These are phyloP conservation scores for Stenichneumon culpator DNA, from an alignment of 2,888 invertebrate genomes.

Conservation along the genomic window DNA sequence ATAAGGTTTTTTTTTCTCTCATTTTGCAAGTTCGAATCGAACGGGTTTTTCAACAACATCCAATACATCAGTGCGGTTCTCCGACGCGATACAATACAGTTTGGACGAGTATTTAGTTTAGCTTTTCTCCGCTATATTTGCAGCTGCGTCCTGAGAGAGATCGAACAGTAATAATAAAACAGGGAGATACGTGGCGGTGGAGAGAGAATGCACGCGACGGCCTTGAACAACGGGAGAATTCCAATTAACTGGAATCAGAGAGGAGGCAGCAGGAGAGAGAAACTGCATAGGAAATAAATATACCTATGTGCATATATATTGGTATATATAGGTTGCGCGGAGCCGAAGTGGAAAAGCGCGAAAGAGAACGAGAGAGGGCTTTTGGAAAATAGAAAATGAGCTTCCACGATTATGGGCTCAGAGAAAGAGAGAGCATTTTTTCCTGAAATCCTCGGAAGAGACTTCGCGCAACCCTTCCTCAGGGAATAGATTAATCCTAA, in stretches of 20 bases:
- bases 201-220: slow-evolving; percentile 33
- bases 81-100: too few species aligned
- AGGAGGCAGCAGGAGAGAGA: slow-evolving; percentile 19
- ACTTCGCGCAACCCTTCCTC: background rate
- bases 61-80: too few species aligned
- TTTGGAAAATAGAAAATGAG: slow-evolving; percentile 33
- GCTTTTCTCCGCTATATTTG: background rate
- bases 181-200: slow-evolving; percentile 37
- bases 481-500: slow-evolving; percentile 16
- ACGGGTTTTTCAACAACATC: too few species aligned
- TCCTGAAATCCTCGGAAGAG: background rate
- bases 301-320: background rate
- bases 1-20: background rate
- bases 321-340: background rate
- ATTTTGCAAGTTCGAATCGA: background rate
- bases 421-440: slow-evolving; percentile 4
- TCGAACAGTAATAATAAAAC: slow-evolving; percentile 35
- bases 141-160: slow-evolving; percentile 7
- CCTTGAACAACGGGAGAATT: slow-evolving; percentile 46
- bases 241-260: slow-evolving; percentile 50
- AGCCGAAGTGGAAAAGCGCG: slow-evolving; percentile 11
- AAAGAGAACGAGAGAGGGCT: background rate
- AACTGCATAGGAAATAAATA: slow-evolving; percentile 3
- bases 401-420: background rate
- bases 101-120: background rate